phyloP scores from a whole-genome alignment of 2,113 vertebrate genomes.

The Grantiella picta region DNA sequence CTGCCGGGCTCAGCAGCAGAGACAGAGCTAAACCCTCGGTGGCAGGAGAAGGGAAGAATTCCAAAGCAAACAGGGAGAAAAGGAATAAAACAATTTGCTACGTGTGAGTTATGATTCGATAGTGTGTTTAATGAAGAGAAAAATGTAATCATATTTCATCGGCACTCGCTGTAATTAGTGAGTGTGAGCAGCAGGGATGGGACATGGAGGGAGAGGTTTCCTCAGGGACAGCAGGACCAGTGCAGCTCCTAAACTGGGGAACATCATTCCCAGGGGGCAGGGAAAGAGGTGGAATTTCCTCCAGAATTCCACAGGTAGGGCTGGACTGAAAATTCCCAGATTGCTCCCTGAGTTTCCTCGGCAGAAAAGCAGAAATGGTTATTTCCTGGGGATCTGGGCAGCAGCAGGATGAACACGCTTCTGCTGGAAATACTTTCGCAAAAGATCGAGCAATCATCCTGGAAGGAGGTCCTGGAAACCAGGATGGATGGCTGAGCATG shows the following conservation, averaged over 20 bases:
- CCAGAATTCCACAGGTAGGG: background rate
- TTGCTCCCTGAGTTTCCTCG: background rate
- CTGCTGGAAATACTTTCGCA: background rate
- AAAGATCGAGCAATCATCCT: background rate
- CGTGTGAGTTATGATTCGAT: conserved; percentile 44
- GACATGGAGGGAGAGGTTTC: fast-evolving
- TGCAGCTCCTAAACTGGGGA: background rate
- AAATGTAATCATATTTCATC: conserved; percentile 60
- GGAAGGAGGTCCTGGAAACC: background rate
- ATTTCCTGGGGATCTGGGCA: background rate
- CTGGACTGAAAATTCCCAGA: background rate
- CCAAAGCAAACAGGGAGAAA: conserved; percentile 60
- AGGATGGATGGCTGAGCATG: background rate
- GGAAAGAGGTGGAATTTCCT: background rate
- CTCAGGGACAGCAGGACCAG: fast-evolving
- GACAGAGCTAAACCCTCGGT: background rate
- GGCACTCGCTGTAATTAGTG: background rate
- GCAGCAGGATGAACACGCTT: background rate
- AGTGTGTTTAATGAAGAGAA: conserved; percentile 63
- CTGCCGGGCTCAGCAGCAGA: conserved; percentile 21
- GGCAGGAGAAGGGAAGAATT: background rate
- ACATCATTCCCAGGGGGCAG: background rate
- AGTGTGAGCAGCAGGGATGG: background rate
- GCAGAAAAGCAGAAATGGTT: background rate
- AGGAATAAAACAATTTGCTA: conserved; percentile 45